These are phyloP conservation scores for Caradrina clavipalpis DNA, from an alignment of 2,888 invertebrate genomes.

Conservation along the genomic window DNA sequence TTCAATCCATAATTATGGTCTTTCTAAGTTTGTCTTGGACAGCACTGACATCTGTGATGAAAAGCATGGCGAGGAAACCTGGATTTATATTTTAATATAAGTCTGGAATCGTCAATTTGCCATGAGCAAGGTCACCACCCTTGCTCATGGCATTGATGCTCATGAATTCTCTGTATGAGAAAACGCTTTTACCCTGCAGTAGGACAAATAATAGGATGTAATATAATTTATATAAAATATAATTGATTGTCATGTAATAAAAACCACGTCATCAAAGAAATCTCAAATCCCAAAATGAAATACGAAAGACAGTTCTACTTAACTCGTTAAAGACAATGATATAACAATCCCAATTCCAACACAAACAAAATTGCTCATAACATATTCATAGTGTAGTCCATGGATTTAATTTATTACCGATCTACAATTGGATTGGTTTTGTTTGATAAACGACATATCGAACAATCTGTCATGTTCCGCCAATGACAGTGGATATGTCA, in stretches of 20 bases:
- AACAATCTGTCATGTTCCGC: constrained; percentile 58
- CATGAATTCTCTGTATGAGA: too few relatives aligned
- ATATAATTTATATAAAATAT: too few relatives aligned
- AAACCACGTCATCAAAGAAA: background rate
- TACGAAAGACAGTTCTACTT: background rate
- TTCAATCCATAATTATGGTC: too few relatives aligned
- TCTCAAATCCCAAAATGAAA: background rate
- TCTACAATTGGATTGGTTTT: constrained; percentile 50
- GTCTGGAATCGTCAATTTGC: too few relatives aligned
- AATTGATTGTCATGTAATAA: background rate
- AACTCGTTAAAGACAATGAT: constrained; percentile 2
- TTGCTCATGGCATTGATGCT: too few relatives aligned
- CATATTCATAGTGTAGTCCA: constrained; percentile 49
- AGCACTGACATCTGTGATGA: too few relatives aligned
- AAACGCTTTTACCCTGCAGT: too few relatives aligned
- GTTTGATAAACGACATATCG: constrained; percentile 57
- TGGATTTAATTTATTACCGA: constrained; percentile 57
- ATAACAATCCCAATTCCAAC: background rate
- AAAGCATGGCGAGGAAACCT: too few relatives aligned
- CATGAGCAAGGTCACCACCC: too few relatives aligned
- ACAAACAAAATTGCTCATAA: constrained; percentile 40
- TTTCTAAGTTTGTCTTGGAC: too few relatives aligned
- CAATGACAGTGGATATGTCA: constrained; percentile 49
- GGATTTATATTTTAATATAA: too few relatives aligned
- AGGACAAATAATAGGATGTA: too few relatives aligned